Conservation (phyloP, 2,888 invertebrate species). For the Microdon myrmicae region DNA sequence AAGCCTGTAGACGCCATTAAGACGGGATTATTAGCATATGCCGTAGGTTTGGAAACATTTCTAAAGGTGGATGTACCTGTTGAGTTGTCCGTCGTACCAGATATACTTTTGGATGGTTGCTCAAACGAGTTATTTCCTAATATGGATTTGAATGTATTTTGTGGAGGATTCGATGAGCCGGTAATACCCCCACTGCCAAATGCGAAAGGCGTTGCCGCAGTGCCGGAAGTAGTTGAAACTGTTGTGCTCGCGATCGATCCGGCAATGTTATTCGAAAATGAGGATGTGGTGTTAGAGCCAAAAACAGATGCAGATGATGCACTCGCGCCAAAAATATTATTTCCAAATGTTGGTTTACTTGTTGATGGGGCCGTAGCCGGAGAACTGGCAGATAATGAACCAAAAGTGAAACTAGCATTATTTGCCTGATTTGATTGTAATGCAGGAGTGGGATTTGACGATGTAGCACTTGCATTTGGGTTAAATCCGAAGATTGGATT, state of each 20-base stretch:
- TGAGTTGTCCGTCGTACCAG: constrained; percentile 35
- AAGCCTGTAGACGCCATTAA: constrained; percentile 43
- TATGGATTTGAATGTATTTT: constrained; percentile 14
- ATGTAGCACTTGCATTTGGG: constrained; percentile 13
- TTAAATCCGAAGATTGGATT: constrained; percentile 30
- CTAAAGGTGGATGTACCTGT: constrained; percentile 40
- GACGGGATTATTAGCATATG: constrained; percentile 21
- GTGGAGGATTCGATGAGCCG: constrained; percentile 15
- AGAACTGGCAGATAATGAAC: constrained; percentile 30
- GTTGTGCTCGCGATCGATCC: constrained; percentile 17
- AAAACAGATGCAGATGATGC: constrained; percentile 34
- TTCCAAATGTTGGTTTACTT: not conserved
- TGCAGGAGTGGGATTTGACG: constrained; percentile 22
- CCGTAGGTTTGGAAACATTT: constrained; percentile 47
- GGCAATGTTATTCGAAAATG: constrained; percentile 13
- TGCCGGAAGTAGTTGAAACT: constrained; percentile 19
- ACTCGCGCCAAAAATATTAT: constrained; percentile 22
- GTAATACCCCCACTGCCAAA: constrained; percentile 30
- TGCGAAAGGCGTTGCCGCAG: constrained; percentile 20
- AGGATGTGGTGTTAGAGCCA: constrained; percentile 41
- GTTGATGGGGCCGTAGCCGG: constrained; percentile 21
- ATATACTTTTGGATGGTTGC: constrained; percentile 43
- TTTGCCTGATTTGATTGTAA: constrained; percentile 23
- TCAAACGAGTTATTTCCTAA: constrained; percentile 28
- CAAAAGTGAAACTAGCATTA: constrained; percentile 52